Evolutionary conservation across 2,797 vertebrate genomes (phyloP), one percentile per base, ranked within the genome.

Genomic region (Kryptopterus vitreolus): DNA sequence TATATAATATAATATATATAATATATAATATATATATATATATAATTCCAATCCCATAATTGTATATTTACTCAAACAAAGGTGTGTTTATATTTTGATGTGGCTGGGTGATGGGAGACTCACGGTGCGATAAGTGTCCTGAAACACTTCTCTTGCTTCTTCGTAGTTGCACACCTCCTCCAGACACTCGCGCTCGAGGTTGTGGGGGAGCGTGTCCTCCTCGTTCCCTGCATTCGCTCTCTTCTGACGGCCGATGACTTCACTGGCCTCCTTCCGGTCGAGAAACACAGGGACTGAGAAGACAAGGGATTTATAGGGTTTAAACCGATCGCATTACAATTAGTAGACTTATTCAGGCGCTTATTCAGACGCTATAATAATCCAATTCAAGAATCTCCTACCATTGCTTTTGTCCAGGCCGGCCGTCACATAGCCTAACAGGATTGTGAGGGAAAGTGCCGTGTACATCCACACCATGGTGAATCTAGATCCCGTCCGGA

Each of bases 51-150:
- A n/a, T n/a, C n/a, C n/a, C n/a, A n/a, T n/a, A n/a, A n/a, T n/a
- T n/a, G n/a, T n/a, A n/a, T n/a, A n/a, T n/a, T n/a, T n/a, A n/a
- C n/a, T n/a, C n/a, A n/a, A n/a, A n/a, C n/a, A n/a, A n/a, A n/a
- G n/a, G n/a, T n/a, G n/a, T n/a, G n/a, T n/a, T n/a, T n/a, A n/a
- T n/a, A n/a, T n/a, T 43, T 10, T 43, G 38, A 33, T 18, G 20
- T 22, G 20, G 3, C 10, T 63, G 4, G 8, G 20, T 70, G 3
- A 70, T 38, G 7, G 68, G 50, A 66, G 9, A 82, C 92, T 90
- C 72, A 94, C 94, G 18, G 94, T 94, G 72, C 92, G 92, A 63
- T 95, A 95, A 0, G 91, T 88, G 86, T 95, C 94, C 87, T 92
- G 85, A 87, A 94, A 95, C 82, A 92, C 71, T 70, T 87, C 91